Percentiles rank a stretch among this genome's conserved stretches.
phyloP scores from a whole-genome alignment of 2,888 invertebrate genomes.

The Eristalinus sepulchralis region DNA sequence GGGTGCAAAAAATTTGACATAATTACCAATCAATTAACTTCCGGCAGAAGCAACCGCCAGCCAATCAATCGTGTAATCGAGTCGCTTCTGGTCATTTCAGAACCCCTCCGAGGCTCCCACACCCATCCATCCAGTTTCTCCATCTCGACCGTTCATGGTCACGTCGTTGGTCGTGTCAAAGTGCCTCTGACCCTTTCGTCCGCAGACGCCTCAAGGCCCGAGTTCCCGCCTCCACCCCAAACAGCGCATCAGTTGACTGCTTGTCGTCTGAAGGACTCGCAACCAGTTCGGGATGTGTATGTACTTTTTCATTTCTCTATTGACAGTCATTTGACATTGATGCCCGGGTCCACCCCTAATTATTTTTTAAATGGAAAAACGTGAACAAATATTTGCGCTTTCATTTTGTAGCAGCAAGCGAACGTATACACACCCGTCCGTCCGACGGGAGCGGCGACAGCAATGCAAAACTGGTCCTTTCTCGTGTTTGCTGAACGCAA shows the following conservation, averaged over 20 bases:
- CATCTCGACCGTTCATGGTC: not conserved
- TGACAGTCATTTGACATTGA: slow-evolving; percentile 21
- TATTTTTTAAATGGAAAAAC: slow-evolving; percentile 22
- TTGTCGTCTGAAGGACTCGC: not conserved
- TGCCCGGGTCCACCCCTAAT: slow-evolving; percentile 12
- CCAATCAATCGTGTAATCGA: not conserved
- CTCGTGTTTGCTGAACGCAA: not conserved
- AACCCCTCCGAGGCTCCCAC: too few species aligned
- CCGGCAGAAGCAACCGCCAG: not conserved
- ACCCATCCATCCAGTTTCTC: too few species aligned
- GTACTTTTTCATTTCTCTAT: not conserved
- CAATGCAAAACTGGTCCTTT: not conserved
- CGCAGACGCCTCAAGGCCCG: not conserved
- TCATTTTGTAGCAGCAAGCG: not conserved
- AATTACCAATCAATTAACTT: not conserved
- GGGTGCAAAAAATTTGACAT: not conserved
- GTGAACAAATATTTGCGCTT: slow-evolving; percentile 2
- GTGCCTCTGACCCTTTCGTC: not conserved
- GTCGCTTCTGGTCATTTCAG: not conserved
- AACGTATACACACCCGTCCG: not conserved
- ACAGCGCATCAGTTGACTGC: too few species aligned
- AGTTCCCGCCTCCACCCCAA: too few species aligned
- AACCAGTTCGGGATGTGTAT: not conserved
- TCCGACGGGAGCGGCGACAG: not conserved
- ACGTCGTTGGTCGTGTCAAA: not conserved